Evolutionary conservation across 2,797 vertebrate species (phyloP), one percentile per base, ranked within the genome.

Genomic region (Pelobates cultripes): DNA sequence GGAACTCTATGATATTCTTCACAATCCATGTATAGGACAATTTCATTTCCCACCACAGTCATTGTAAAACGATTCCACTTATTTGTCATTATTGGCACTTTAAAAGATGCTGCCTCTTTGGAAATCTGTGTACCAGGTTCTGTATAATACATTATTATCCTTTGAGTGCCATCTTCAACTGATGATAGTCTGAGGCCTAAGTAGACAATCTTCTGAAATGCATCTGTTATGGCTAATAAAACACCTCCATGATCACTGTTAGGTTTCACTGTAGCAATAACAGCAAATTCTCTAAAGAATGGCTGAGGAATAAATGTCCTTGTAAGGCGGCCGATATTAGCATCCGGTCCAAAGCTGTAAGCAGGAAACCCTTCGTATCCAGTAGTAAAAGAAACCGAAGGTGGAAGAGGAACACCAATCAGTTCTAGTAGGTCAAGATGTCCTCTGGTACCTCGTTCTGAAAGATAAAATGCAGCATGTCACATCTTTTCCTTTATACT

Each of bases 281-380:
- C 47, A 55, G 96, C 93, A 0, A 99, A 99, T 87, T 99, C 94
- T 0, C 86, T 89, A 85, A 95, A 95, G 92, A 99, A 99, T 0
- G 94, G 94, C 2, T 93, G 88, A 0, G 97, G 96, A 55, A 98
- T 88, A 85, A 98, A 95, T 0, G 95, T 95, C 61, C 93, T 94
- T 3, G 96, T 95, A 7, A 98, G 89, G 3, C 98, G 95, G 57
- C 96, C 97, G 0, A 99, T 95, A 43, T 97, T 98, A 84, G 97
- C 96, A 0, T 93, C 94, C 0, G 93, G 93, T 8, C 94, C 95
- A 0, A 99, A 98, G 89, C 93, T 97, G 89, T 98, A 99, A 4
- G 97, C 97, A 0, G 97, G 96, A 87, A 96, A 97, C 3, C 97
- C 97, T 85, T 96, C 96, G 0, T 97, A 97, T 66, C 98, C 97